These are phyloP conservation scores for Carpatolechia fugitivella DNA, from an alignment of 2,888 invertebrate species.

Conservation along the genomic window DNA sequence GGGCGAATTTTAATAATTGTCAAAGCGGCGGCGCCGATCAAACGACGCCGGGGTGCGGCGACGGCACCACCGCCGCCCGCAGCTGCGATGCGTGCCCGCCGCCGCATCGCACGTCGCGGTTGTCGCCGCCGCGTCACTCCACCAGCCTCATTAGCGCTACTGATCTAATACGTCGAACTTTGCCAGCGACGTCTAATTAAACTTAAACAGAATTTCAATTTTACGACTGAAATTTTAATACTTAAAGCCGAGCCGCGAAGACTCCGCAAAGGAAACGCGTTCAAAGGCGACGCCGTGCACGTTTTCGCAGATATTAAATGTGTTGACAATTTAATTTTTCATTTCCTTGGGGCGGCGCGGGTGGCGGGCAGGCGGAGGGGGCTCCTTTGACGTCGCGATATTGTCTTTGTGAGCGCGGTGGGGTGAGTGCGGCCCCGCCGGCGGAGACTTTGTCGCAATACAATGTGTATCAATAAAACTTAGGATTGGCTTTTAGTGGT, in stretches of 20 bases:
- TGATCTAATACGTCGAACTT: constrained; percentile 75
- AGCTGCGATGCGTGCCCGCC: constrained; percentile 72
- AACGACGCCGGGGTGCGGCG: constrained; percentile 47
- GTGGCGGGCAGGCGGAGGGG: constrained; percentile 36
- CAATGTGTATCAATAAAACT: constrained; percentile 81
- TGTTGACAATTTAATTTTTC: constrained; percentile 81
- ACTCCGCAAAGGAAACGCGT: constrained; percentile 67
- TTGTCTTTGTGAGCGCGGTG: constrained; percentile 78
- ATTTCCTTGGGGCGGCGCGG: constrained; percentile 73
- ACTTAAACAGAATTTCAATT: constrained; percentile 76
- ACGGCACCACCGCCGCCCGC: constrained; percentile 34
- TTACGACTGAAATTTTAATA: constrained; percentile 75
- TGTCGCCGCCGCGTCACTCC: not conserved
- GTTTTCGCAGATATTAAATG: constrained; percentile 80
- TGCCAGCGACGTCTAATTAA: constrained; percentile 71
- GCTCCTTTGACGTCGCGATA: constrained; percentile 79
- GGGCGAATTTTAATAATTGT: constrained; percentile 81
- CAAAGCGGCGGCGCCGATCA: constrained; percentile 80
- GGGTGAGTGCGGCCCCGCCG: constrained; percentile 70
- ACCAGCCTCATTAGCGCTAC: constrained; percentile 72
- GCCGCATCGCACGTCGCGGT: constrained; percentile 26
- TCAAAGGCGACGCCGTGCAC: constrained; percentile 76
- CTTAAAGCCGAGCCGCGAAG: constrained; percentile 69
- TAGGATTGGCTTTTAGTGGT: constrained; percentile 81
- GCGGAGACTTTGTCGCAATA: constrained; percentile 80